These are phyloP conservation scores for Leptodactylus fuscus DNA, from an alignment of 2,113 vertebrate species.

Conservation along the genomic window DNA sequence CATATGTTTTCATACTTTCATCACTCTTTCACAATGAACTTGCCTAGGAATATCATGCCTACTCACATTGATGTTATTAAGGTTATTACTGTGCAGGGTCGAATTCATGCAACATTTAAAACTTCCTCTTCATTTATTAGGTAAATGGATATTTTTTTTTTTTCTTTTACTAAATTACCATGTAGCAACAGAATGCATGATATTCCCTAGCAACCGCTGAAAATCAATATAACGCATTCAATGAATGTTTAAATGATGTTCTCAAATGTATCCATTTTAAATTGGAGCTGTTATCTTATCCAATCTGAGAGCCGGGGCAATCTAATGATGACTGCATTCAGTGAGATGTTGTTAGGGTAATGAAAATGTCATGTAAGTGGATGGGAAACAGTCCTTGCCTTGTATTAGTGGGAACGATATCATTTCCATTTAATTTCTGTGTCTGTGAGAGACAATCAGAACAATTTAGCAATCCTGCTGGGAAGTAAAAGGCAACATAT, in stretches of 20 bases:
- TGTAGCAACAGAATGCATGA: not conserved
- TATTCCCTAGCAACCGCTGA: not conserved
- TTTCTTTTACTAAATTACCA: slow-evolving; percentile 8
- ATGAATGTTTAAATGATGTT: slow-evolving; percentile 33
- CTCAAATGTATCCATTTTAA: slow-evolving; percentile 45
- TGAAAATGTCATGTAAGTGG: slow-evolving; percentile 60
- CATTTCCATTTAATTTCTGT: slow-evolving; percentile 60
- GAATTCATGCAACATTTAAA: not conserved
- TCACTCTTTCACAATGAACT: not conserved
- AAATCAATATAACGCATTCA: slow-evolving; percentile 43
- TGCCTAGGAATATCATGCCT: not conserved
- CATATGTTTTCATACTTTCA: not conserved
- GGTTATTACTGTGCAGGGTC: not conserved
- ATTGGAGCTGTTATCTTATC: slow-evolving; percentile 51
- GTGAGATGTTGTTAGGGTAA: slow-evolving; percentile 58
- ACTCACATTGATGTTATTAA: not conserved
- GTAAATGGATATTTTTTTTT: no score
- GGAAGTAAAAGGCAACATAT: slow-evolving; percentile 52
- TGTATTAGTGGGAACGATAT: slow-evolving; percentile 56
- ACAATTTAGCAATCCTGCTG: slow-evolving; percentile 59
- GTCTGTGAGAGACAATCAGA: slow-evolving; percentile 60
- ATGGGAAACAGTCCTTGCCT: slow-evolving; percentile 53
- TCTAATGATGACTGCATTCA: slow-evolving; percentile 55
- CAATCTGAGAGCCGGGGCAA: slow-evolving; percentile 30
- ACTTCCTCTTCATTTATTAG: not conserved